Evolutionary conservation across 2,113 vertebrate species (phyloP).

Genomic region (Coryphaenoides rupestris): DNA sequence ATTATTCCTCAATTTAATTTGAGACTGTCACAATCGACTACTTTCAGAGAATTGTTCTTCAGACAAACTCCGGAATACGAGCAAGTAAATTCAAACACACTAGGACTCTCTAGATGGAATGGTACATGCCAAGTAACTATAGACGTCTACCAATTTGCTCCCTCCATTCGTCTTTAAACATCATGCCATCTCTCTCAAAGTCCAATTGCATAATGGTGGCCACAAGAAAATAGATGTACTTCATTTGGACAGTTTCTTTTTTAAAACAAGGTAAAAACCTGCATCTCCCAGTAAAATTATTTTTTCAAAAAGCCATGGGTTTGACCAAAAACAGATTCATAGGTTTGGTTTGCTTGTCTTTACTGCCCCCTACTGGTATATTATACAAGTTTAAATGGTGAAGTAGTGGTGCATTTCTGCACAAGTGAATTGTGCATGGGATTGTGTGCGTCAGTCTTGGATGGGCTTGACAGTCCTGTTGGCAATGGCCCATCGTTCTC

Average conservation of each 20-base stretch:
- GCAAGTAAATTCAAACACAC: neutral
- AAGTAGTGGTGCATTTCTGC: conserved; percentile 21
- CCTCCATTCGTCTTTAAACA: conserved; percentile 9
- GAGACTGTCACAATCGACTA: conserved; percentile 3
- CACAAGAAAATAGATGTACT: too few species aligned
- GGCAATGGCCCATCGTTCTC: conserved; percentile 18
- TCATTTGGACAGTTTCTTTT: neutral
- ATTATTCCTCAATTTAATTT: neutral
- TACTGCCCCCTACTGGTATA: conserved; percentile 27
- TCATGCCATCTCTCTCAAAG: neutral
- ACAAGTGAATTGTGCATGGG: conserved; percentile 47
- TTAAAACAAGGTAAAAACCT: neutral
- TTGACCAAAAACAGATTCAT: conserved; percentile 7
- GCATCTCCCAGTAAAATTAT: conserved; percentile 5
- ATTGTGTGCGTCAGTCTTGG: conserved; percentile 11
- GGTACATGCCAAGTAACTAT: conserved; percentile 40
- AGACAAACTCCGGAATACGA: neutral
- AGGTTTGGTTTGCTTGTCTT: conserved; percentile 16
- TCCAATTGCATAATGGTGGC: too few species aligned
- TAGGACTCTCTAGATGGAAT: conserved; percentile 46
- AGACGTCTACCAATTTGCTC: too few species aligned
- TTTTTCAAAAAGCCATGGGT: conserved; percentile 20
- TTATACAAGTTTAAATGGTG: conserved; percentile 11
- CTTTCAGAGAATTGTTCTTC: too few species aligned
- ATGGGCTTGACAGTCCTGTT: conserved; percentile 14